Conservation (phyloP, 1,140 invertebrate genomes). For the Rhagoletis zephyria region DNA sequence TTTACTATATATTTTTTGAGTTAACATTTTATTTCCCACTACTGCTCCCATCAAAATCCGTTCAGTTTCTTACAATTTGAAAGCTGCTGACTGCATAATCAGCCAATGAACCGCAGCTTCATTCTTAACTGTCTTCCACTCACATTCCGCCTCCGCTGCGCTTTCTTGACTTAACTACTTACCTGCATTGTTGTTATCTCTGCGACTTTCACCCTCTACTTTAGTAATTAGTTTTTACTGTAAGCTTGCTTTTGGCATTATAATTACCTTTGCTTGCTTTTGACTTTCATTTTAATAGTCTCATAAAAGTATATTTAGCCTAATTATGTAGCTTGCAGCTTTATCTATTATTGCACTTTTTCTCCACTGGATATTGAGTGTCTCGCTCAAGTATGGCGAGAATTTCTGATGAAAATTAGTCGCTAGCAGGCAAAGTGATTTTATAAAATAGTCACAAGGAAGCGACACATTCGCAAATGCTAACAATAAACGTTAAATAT, state of each 20-base stretch:
- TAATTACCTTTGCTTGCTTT: background rate
- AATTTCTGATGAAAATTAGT: constrained; percentile 3
- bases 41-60: too few species aligned
- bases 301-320: background rate
- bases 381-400: background rate
- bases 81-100: background rate
- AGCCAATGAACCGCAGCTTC: background rate
- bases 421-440: background rate
- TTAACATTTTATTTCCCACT: too few species aligned
- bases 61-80: background rate
- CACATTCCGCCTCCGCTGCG: background rate
- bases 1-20: too few species aligned
- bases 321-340: background rate
- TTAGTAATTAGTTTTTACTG: constrained; percentile 26
- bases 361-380: background rate
- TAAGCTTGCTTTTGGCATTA: constrained; percentile 1
- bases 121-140: background rate
- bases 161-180: background rate
- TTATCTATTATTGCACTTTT: background rate
- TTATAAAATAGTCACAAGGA: background rate
- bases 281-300: background rate
- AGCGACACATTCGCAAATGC: background rate
- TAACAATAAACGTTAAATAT: too few species aligned
- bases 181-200: background rate
- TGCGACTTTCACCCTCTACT: background rate